Evolutionary conservation across 2,113 vertebrate genomes (phyloP).

Genomic region (Dermatemys mawii): DNA sequence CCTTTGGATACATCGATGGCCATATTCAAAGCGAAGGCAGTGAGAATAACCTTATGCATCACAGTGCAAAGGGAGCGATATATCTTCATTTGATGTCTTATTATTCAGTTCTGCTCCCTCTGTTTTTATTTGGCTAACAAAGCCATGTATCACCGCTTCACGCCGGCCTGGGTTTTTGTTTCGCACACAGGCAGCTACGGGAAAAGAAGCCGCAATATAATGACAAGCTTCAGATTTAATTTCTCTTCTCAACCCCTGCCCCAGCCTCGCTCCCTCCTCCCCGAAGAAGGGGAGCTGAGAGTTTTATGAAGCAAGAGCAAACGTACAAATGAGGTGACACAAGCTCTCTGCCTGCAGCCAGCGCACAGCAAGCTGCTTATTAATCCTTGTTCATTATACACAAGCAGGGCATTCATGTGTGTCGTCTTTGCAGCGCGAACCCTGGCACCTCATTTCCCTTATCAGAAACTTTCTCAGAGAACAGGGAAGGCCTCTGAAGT

Average conservation of each 20-base stretch:
- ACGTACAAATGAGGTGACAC: accelerated
- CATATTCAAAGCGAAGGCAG: neutral
- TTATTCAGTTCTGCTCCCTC: neutral
- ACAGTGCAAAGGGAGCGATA: neutral
- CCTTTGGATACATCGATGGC: accelerated
- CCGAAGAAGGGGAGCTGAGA: neutral
- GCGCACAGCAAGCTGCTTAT: neutral
- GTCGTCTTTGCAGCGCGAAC: neutral
- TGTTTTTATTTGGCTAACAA: accelerated
- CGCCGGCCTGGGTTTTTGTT: neutral
- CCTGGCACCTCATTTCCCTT: neutral
- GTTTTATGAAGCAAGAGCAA: accelerated
- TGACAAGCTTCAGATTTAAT: neutral
- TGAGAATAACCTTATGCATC: accelerated
- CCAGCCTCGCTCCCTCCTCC: neutral
- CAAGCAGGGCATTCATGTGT: accelerated
- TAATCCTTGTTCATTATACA: accelerated
- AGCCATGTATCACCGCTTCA: neutral
- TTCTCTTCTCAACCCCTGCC: neutral
- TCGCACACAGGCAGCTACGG: neutral
- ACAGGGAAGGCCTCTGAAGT: neutral
- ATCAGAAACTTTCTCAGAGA: neutral
- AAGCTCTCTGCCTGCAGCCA: neutral
- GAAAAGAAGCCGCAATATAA: neutral
- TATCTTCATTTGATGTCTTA: neutral